Evolutionary conservation across 2,113 vertebrate species (phyloP), one percentile per base, ranked within the genome.

Genomic region (Eublepharis macularius): DNA sequence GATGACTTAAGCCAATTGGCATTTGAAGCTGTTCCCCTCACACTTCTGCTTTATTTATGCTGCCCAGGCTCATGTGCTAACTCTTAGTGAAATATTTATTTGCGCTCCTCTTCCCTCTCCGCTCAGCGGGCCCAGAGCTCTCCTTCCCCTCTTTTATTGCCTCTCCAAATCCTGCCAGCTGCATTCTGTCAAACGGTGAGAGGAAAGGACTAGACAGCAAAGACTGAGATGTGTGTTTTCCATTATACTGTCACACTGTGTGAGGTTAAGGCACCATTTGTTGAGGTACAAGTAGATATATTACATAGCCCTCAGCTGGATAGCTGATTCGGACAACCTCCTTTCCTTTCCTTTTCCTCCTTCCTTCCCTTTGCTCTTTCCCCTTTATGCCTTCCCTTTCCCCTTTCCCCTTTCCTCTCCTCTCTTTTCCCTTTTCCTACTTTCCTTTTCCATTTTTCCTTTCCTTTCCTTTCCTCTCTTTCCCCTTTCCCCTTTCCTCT

Each of bases 31-130:
- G 54, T 94, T 94, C 90, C 84, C 92, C 88, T 90, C 83, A 21
- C 78, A 45, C 91, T 92, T 81, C 60, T 81, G 66, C 76, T 92
- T 92, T 95, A 94, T 94, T 95, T 94, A 94, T 93, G 90, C 88
- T 90, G 91, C 90, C 32, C 4, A 88, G 91, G 86, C 93, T 90
- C 89, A 78, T 80, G 88, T 74, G 91, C 90, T 94, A 92, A 93
- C 88, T 84, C 86, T 94, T 91, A 66, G 91, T 95, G 93, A 95
- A 95, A 95, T 94, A 94, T 94, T 95, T 94, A 95, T 94, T 94
- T 92, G 91, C 90, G 19, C 17, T 92, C 57, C 89, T 93, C 90
- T 83, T 87, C 91, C 93, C 92, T 92, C 0, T 1, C 85, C 82
- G 93, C 83, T 92, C 77, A 84, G 91, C 91, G 63, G 91, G 90